Conservation (phyloP, 1,140 invertebrate genomes). For the Monochamus saltuarius region DNA sequence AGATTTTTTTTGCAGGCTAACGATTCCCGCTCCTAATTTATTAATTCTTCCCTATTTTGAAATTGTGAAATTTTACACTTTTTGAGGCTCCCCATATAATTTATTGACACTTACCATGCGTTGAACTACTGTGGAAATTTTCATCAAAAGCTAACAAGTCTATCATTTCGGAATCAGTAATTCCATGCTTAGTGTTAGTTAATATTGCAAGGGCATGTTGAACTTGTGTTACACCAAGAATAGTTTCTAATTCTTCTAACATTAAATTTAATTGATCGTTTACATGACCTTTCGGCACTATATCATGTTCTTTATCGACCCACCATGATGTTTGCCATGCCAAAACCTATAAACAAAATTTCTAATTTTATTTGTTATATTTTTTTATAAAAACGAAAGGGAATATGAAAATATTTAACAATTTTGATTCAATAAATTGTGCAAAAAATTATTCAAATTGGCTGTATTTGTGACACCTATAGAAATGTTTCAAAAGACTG, state of each 20-base stretch:
- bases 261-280: slow-evolving; percentile 62
- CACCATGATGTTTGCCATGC: slow-evolving; percentile 68
- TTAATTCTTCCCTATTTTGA: too few relatives aligned
- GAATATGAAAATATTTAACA: too few relatives aligned
- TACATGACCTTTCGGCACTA: slow-evolving; percentile 57
- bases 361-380: neutral
- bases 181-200: slow-evolving; percentile 66
- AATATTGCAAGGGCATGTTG: slow-evolving; percentile 65
- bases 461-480: too few relatives aligned
- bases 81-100: neutral
- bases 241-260: slow-evolving; percentile 65
- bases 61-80: too few relatives aligned
- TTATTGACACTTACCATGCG: slow-evolving; percentile 56
- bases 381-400: neutral
- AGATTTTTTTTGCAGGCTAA: too few relatives aligned
- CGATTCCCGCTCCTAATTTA: too few relatives aligned
- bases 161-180: slow-evolving; percentile 74
- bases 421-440: too few relatives aligned
- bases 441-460: too few relatives aligned
- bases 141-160: slow-evolving; percentile 72
- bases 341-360: slow-evolving; percentile 54
- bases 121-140: slow-evolving; percentile 65
- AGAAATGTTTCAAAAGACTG: too few relatives aligned
- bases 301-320: slow-evolving; percentile 53
- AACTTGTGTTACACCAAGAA: slow-evolving; percentile 62